Base-by-base conservation (phyloP, 2,113 vertebrate species). In the Lepisosteus osseus region DNA sequence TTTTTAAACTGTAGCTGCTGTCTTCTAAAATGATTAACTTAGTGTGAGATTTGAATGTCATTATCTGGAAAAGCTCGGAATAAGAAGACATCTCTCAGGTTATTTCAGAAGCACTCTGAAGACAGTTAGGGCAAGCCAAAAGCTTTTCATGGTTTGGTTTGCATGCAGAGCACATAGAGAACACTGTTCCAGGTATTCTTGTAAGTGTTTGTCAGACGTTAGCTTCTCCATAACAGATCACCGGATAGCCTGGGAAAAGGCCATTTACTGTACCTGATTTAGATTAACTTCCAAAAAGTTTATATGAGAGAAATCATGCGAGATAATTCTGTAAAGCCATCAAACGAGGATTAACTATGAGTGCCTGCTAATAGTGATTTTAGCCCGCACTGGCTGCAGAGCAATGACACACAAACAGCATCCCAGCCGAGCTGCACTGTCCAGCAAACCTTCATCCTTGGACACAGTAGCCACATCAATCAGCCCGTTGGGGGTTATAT, bases 171-270 rank as follows among this genome's bases (percentile, higher is more conserved):
- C 42, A 8, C 54, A 40, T 15, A 14, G 12, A 59, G 1, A 51
- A 51, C 5, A 9, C 47, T 51, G 9, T 51, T 1, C 65, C 71
- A 44, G 71, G 65, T 59, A 29, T 40, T 17, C 8, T 54, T 11
- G 40, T 40, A 59, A n/a, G 44, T 64, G 71, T 67, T 29, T 54
- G 70, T 15, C 54, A 72, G 67, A 67, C 64, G 59, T 72, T 17
- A n/a, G 71, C 9, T 29, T 47, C 63, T 42, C 17, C 15, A 9
- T 66, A 45, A n/a, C 59, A 59, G 54, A 67, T 72, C 54, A 54
- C 12, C 5, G 6, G 45, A 67, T 68, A 65, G 42, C 15, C 54
- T 44, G 9, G 51, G 17, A 64, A 69, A 65, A 72, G 29, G 62
- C 54, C 70, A 45, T 57, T 72, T 72, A 69, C 70, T 59, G 57